A percentile compares a stretch with the other conserved stretches of the same genome.
Evolutionary conservation across 2,113 vertebrate species (phyloP).

Genomic region (Notarius lentiginosus): DNA sequence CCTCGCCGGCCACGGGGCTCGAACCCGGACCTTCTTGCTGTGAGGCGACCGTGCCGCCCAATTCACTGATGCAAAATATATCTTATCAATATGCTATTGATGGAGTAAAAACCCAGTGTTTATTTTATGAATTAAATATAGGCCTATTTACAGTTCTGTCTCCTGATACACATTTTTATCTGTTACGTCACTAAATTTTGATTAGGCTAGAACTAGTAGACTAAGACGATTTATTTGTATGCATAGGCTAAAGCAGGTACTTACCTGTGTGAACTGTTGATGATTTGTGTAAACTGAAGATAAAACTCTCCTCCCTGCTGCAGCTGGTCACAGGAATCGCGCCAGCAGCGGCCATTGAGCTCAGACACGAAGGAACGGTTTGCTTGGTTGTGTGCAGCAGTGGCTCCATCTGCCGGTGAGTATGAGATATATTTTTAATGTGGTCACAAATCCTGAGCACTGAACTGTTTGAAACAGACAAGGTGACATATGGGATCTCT

Average conservation of each 20-base stretch:
- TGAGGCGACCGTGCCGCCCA: background rate
- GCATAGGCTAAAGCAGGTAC: background rate
- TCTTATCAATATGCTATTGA: background rate
- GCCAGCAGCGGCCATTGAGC: background rate
- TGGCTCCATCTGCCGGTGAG: constrained; percentile 27
- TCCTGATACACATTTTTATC: background rate
- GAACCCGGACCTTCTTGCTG: too few species aligned
- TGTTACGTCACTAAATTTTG: background rate
- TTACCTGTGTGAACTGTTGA: background rate
- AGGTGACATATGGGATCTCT: background rate
- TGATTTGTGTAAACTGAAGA: background rate
- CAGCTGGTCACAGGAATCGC: background rate
- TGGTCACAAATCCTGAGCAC: background rate
- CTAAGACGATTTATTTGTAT: background rate
- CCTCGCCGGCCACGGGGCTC: too few species aligned
- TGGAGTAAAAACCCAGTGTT: background rate
- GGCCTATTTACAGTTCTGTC: background rate
- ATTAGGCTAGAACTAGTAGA: background rate
- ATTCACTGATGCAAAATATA: background rate
- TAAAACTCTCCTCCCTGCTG: background rate
- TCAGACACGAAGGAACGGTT: background rate
- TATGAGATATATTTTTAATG: background rate
- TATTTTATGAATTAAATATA: background rate
- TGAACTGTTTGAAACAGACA: background rate
- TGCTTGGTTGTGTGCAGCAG: background rate